A percentile compares a stretch with the other conserved stretches of the same genome.
These are phyloP conservation scores for Dipus sagitta DNA, from an alignment of 2,797 vertebrate genomes.

Conservation along the genomic window DNA sequence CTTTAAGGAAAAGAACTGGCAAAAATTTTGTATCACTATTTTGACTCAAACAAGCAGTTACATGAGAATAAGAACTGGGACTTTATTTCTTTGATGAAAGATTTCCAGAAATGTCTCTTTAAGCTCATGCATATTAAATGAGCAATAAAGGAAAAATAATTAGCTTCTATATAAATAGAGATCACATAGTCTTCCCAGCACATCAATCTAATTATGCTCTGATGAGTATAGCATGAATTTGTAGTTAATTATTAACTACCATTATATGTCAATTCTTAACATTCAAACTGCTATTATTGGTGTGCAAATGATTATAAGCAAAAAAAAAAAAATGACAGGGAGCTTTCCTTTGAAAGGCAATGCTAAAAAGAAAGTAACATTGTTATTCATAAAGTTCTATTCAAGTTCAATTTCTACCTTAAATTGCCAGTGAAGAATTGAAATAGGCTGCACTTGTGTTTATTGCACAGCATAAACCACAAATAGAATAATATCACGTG, in stretches of 20 bases:
- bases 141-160: conserved; percentile 48
- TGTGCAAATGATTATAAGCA: conserved; percentile 67
- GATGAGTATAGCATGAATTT: conserved; percentile 40
- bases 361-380: conserved; percentile 52
- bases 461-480: conserved; percentile 65
- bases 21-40: conserved; percentile 6
- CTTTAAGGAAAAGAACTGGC: not conserved
- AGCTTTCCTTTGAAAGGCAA: conserved; percentile 59
- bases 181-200: conserved; percentile 43
- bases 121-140: conserved; percentile 53
- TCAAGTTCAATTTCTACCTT: conserved; percentile 64
- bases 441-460: conserved; percentile 63
- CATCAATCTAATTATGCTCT: conserved; percentile 57
- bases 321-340: conserved; percentile 54
- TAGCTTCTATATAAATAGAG: conserved; percentile 51
- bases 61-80: not conserved
- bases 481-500: conserved; percentile 70
- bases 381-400: conserved; percentile 70
- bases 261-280: conserved; percentile 30
- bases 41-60: conserved; percentile 18
- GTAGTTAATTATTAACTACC: conserved; percentile 67
- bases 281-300: conserved; percentile 61
- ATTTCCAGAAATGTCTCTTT: conserved; percentile 51
- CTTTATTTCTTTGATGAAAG: conserved; percentile 57
- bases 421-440: conserved; percentile 72